Conservation (phyloP, 1,140 invertebrate species). For the Bombyx mandarina region DNA sequence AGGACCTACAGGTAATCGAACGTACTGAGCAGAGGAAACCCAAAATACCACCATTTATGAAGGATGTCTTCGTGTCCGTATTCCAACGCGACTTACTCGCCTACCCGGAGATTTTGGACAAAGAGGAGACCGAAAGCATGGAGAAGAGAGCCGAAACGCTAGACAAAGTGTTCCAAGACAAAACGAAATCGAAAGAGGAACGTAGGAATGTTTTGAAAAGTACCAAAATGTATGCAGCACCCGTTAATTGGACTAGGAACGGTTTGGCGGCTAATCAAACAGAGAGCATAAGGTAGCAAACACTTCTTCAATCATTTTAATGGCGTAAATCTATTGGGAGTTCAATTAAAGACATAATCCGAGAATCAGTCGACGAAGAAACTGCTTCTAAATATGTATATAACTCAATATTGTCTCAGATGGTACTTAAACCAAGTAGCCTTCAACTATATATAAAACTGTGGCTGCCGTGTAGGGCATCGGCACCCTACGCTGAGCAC, state of each 20-base stretch:
- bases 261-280: conserved; percentile 70
- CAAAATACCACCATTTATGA: conserved; percentile 72
- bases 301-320: no score
- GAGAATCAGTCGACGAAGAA: no score
- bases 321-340: no score
- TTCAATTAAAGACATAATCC: no score
- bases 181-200: conserved; percentile 35
- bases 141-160: conserved; percentile 72
- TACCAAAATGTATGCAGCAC: conserved; percentile 49
- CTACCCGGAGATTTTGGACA: conserved; percentile 78
- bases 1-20: conserved; percentile 53
- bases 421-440: no score
- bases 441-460: no score
- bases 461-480: no score
- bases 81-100: conserved; percentile 74
- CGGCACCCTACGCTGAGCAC: no score
- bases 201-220: conserved; percentile 29
- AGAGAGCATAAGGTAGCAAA: conserved; percentile 70
- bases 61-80: conserved; percentile 74
- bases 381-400: no score
- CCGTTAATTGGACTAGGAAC: conserved; percentile 45
- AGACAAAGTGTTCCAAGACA: conserved; percentile 73
- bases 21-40: conserved; percentile 42
- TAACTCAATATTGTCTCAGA: no score
- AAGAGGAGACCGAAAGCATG: conserved; percentile 76